Percentiles rank a stretch among this genome's conserved stretches.
Conservation (phyloP, 2,888 invertebrate genomes). For the Candidula unifasciata region DNA sequence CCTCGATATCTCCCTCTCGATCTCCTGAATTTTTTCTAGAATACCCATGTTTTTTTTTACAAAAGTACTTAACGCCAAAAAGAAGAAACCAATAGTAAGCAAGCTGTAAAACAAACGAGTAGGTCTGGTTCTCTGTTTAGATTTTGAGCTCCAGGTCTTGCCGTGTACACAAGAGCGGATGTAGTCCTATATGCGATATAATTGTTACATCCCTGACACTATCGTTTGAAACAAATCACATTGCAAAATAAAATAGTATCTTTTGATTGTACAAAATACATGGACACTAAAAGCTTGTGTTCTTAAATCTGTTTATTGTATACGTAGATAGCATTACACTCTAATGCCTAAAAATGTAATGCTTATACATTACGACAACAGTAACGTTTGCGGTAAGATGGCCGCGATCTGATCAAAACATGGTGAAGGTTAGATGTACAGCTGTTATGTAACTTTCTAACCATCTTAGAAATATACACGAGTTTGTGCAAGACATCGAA, state of each 20-base stretch:
- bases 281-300: too few species aligned
- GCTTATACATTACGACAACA: conserved; percentile 16
- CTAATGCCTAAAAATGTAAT: too few species aligned
- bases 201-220: neutral
- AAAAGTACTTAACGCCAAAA: too few species aligned
- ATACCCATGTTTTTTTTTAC: conserved; percentile 89
- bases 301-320: too few species aligned
- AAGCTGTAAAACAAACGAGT: too few species aligned
- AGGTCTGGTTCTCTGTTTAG: too few species aligned
- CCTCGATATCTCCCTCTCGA: conserved; percentile 97
- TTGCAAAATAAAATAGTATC: neutral
- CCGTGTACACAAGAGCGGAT: conserved; percentile 14
- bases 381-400: neutral
- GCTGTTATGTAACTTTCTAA: neutral
- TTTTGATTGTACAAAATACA: too few species aligned
- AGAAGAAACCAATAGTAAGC: neutral
- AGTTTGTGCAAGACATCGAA: too few species aligned
- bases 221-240: neutral
- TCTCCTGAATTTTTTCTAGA: conserved; percentile 98
- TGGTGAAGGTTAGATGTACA: conserved; percentile 7
- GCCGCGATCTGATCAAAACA: neutral
- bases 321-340: too few species aligned
- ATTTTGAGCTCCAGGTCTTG: too few species aligned
- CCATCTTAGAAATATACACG: too few species aligned
- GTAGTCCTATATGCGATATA: neutral